Percentiles rank a stretch among this genome's conserved stretches.
Conservation (phyloP, 1,140 invertebrate genomes). For the Nephila pilipes region DNA sequence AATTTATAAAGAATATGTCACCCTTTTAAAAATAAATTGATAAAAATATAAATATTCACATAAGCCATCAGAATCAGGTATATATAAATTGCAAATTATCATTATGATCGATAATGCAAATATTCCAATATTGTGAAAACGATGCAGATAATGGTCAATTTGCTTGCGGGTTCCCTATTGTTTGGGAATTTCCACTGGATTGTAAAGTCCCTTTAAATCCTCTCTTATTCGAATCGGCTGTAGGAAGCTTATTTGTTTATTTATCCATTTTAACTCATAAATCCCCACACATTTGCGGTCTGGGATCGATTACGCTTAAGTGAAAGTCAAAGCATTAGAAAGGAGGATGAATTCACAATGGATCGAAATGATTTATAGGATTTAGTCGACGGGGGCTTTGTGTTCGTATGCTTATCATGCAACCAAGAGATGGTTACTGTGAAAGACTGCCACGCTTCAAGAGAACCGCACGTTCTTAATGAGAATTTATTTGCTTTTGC, state of each 20-base stretch:
- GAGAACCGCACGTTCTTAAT: neutral
- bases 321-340: slow-evolving; percentile 53
- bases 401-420: slow-evolving; percentile 25
- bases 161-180: neutral
- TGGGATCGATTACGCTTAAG: slow-evolving; percentile 42
- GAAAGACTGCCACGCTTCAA: slow-evolving; percentile 18
- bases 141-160: neutral
- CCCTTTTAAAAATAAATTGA: too few relatives aligned
- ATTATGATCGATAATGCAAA: neutral
- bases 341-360: slow-evolving; percentile 27
- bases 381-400: neutral
- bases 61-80: too few relatives aligned
- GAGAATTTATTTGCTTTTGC: slow-evolving; percentile 22
- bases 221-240: neutral
- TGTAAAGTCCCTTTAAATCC: neutral
- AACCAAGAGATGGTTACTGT: neutral
- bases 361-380: slow-evolving; percentile 38
- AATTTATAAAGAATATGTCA: too few relatives aligned
- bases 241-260: slow-evolving; percentile 19
- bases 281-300: slow-evolving; percentile 49
- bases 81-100: too few relatives aligned
- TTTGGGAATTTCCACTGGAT: neutral
- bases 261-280: slow-evolving; percentile 52
- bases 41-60: too few relatives aligned
- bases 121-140: neutral